A percentile compares a stretch with the other conserved stretches of the same genome.
These are phyloP conservation scores for Petrolisthes manimaculis DNA, from an alignment of 2,888 invertebrate genomes.

Conservation along the genomic window DNA sequence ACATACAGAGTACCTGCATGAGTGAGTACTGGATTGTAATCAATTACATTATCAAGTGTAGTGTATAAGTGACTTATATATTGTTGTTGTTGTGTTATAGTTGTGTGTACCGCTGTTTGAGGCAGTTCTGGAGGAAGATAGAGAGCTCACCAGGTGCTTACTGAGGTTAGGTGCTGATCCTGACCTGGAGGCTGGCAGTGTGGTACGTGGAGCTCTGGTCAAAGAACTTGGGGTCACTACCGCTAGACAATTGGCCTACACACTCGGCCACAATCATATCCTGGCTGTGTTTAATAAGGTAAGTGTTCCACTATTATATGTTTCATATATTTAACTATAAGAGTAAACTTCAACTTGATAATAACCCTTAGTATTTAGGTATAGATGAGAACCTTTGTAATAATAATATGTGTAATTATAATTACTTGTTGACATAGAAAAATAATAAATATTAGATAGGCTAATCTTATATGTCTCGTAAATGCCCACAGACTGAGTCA, in stretches of 20 bases:
- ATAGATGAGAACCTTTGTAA: too few relatives aligned
- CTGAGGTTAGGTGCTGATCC: slow-evolving; percentile 42
- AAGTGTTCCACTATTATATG: too few relatives aligned
- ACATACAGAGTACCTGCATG: background rate
- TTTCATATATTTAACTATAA: too few relatives aligned
- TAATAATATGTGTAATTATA: too few relatives aligned
- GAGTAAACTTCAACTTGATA: too few relatives aligned
- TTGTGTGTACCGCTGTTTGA: slow-evolving; percentile 18
- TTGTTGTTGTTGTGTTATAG: background rate
- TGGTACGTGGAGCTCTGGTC: slow-evolving; percentile 7
- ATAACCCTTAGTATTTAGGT: too few relatives aligned
- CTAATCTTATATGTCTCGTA: too few relatives aligned
- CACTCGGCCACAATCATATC: slow-evolving; percentile 2
- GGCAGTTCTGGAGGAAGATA: slow-evolving; percentile 22
- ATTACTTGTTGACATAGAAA: too few relatives aligned
- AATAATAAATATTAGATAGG: too few relatives aligned
- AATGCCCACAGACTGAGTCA: too few relatives aligned
- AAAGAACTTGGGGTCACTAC: slow-evolving; percentile 25
- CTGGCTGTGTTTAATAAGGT: slow-evolving; percentile 12
- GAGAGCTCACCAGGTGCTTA: background rate
- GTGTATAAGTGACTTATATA: background rate
- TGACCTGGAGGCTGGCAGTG: slow-evolving; percentile 15
- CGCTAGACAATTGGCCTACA: slow-evolving; percentile 30
- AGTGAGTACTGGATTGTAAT: too few relatives aligned
- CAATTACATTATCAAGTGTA: background rate